Evolutionary conservation across 2,113 vertebrate species (phyloP), one percentile per base, ranked within the genome.

Genomic region (Uria aalge): DNA sequence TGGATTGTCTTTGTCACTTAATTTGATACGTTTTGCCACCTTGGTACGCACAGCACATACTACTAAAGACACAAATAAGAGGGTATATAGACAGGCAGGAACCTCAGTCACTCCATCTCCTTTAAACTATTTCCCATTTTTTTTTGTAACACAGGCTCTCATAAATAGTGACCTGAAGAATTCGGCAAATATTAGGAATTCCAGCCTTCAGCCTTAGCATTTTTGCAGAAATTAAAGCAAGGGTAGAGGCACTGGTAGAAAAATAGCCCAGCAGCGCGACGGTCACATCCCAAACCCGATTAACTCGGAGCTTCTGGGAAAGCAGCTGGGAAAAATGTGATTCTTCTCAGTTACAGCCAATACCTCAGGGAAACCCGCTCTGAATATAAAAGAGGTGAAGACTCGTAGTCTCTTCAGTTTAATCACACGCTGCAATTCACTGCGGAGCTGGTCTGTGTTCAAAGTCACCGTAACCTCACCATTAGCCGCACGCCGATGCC

Each of bases 301-400:
- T 74, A 88, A 69, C 40, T 29, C 62, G 0, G 38, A 74, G 71
- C 75, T 84, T 21, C 60, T 32, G 63, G 67, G 53, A 60, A 66
- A 69, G 75, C 86, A 84, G 64, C 45, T 38, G 14, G 63, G 83
- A 92, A 62, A 93, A 93, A 93, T 36, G 41, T 19, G 38, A 71
- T 69, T 83, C 63, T 34, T 69, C 79, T 62, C 88, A 21, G 15
- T 73, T 41, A 62, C 75, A 80, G 79, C 48, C 55, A 59, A 2
- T 2, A 60, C 41, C 82, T 24, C 40, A 27, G 63, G 63, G 41
- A 83, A 85, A 15, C 17, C 24, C 0, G 0, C 75, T 34, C 62
- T 45, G 71, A 90, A 80, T 73, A 76, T 5, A 73, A 76, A 73
- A 80, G 79, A 29, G 13, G 6, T 0, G 5, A 36, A 76, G 34